Evolutionary conservation across 1,140 invertebrate genomes (phyloP), one percentile per base, ranked within the genome.

Genomic region (Magallana ariakensis): DNA sequence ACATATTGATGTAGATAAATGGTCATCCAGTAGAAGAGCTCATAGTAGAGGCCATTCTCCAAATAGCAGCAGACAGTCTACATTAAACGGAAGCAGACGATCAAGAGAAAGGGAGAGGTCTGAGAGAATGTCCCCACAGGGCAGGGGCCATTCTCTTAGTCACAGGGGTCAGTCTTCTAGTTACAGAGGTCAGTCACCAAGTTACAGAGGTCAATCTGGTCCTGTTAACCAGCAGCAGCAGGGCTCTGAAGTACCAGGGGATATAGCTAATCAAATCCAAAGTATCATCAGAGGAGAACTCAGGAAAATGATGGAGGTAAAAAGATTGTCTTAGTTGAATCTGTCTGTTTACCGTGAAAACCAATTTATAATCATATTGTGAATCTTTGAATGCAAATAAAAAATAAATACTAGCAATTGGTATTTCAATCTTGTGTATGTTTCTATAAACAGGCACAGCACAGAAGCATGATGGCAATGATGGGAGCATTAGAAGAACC

Each of bases 281-380:
- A 56, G 87, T 26, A 90, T 93, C 62, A 91, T 94, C 2, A 87
- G 93, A 58, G 89, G 90, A 56, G 93, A 94, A 90, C 87, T 94
- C 70, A 89, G 93, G 26, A 91, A 90, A 83, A 94, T 94, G 56
- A 91, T 94, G 90, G 91, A 93, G 90, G 93, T 93, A 83, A 83
- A 89, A 33, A 46, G n/a, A 46, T 46, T 46, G 33, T 46, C 5
- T 46, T 5, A 46, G 33, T 46, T 46, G 33, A 46, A 46, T 46
- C 2, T 46, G 33, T 46, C 33, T 46, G 33, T 46, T 46, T 4
- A 46, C 33, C 2, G 33, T 46, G 33, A 46, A 46, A 46, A 5
- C 33, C 33, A 46, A 46, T 4, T 46, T 46, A 46, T 46, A 4
- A 46, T 46, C 33, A 46, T 46, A 46, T 46, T 46, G 1, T 2